Conservation (phyloP, 1,140 invertebrate species). For the Hypsibius dujardini region DNA sequence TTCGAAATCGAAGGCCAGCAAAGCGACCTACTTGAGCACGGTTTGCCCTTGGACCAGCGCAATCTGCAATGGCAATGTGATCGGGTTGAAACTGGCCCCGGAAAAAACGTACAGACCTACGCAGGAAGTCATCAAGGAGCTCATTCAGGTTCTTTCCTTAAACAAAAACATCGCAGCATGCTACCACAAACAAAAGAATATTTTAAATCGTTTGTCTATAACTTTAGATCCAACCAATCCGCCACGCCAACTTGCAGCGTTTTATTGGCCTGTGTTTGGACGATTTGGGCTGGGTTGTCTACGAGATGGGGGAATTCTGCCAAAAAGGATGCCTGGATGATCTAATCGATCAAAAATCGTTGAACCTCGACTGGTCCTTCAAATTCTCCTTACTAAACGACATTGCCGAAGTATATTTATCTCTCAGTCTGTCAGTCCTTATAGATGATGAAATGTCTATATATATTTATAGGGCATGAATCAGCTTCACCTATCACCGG, state of each 20-base stretch:
- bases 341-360: constrained; percentile 61
- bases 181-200: too few relatives aligned
- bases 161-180: background rate
- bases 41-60: background rate
- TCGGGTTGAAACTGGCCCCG: background rate
- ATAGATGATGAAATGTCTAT: too few relatives aligned
- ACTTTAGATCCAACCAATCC: constrained; percentile 1
- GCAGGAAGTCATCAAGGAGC: background rate
- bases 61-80: background rate
- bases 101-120: background rate
- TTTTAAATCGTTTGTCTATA: too few relatives aligned
- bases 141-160: background rate
- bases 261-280: constrained; percentile 9
- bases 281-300: background rate
- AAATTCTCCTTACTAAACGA: constrained; percentile 68
- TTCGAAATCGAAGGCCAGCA: background rate
- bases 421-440: too few relatives aligned
- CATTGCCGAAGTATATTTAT: constrained; percentile 52
- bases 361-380: constrained; percentile 70
- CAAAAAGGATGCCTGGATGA: constrained; percentile 54
- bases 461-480: background rate
- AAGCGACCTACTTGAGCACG: background rate
- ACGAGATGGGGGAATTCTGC: constrained; percentile 46
- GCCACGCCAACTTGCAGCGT: background rate
- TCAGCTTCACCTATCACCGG: background rate